Base-by-base conservation (phyloP, 2,113 vertebrate genomes). In the Trematomus loennbergii region DNA sequence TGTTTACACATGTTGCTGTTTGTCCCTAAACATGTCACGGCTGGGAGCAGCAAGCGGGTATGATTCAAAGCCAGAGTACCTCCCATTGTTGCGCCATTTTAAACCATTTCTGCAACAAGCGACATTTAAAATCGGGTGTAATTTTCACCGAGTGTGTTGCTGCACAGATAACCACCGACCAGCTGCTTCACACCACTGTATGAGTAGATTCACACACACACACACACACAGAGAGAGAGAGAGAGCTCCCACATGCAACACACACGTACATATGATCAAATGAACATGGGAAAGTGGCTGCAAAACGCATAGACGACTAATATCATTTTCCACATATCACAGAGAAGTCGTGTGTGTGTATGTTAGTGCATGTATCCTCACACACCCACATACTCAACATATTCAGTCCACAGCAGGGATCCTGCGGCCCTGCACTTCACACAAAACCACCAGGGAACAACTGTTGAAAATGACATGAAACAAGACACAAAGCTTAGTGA, bases 61-160 rank as follows among this genome's bases (percentile, higher is more conserved):
- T 69, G 76, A 72, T 79, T 89, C 70, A 83, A 73, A 79, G 78
- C 55, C 36, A 5, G 25, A 79, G 87, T 22, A 63, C 84, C 89
- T 86, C 86, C 84, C 87, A 87, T 87, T 88, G 89, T 89, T 81
- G 78, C 86, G 89, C 93, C 90, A 93, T 92, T 92, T 91, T 92
- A 78, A 88, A 83, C 79, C 79, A 79, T 89, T 83, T 81, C 82
- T 79, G 75, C 69, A 78, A 83, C 72, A 81, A 89, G 74, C 75
- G 17, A 88, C 86, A 83, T 91, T 87, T 87, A 80, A 89, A 40
- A 87, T 62, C 58, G 55, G 75, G 82, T 71, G 76, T 72, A 59
- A 86, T 83, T 85, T 29, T 85, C 76, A 70, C 60, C 6, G 46
- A 86, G 71, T 82, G 66, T 50, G 65, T 78, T 86, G 65, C 76